Evolutionary conservation across 2,113 vertebrate species (phyloP), one percentile per base, ranked within the genome.

Genomic region (Corvus moneduloides): DNA sequence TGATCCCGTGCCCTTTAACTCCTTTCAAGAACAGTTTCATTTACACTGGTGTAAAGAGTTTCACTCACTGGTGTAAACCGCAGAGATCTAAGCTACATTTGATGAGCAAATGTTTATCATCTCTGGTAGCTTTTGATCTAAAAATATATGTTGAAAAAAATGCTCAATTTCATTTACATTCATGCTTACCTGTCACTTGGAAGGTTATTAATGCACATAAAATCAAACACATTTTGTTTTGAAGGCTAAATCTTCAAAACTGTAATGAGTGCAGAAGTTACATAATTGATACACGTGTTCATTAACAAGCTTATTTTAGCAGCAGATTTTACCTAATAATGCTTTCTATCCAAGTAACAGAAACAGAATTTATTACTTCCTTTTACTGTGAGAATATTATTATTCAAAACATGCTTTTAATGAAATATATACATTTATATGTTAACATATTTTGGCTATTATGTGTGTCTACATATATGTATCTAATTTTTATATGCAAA

Each of bases 191-290:
- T 69, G 51, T 93, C 89, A 93, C 51, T 79, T 33, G 39, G 35
- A 96, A 56, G 63, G 52, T 83, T 82, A 74, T 58, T 74, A 87
- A 80, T 49, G 78, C 11, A 67, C 21, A 74, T 27, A 83, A 93
- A 96, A 89, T 88, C 24, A 85, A 74, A 73, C 35, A 67, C 14
- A 39, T 79, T 91, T 76, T 92, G 48, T 89, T 94, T 64, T 72
- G 78, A 93, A 89, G 33, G 61, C n/a, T 86, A 33, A 79, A 71
- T 86, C 78, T 85, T 83, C 91, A 72, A 79, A 90, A 69, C 26
- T 18, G 24, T 85, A 91, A 93, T 46, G 63, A 94, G 32, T 76
- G 63, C 63, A 76, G 58, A 83, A 73, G 86, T 89, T 93, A 84
- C 51, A 69, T 79, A 96, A 86, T 54, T 81, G 81, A 73, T 71